Percentiles rank a stretch among this genome's conserved stretches.
These are phyloP conservation scores for Capreolus pygargus DNA, from an alignment of 2,113 vertebrate genomes.

Conservation along the genomic window DNA sequence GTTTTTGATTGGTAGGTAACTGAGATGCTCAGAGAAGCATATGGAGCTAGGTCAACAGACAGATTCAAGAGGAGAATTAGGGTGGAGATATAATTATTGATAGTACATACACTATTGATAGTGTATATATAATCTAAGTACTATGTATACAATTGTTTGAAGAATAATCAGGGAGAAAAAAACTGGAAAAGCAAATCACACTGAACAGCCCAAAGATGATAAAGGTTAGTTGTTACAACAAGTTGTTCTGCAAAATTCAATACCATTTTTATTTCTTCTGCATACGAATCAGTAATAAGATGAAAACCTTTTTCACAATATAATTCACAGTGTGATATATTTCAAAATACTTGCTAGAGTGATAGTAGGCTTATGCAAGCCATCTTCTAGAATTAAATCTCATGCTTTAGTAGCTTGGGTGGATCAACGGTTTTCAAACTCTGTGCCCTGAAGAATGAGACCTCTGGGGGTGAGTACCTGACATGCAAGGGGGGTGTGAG, in stretches of 20 bases:
- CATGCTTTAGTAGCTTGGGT: background rate
- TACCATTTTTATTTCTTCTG: background rate
- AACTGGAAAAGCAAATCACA: background rate
- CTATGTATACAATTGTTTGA: background rate
- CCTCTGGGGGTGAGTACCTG: background rate
- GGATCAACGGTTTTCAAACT: background rate
- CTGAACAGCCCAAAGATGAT: background rate
- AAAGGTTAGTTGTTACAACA: background rate
- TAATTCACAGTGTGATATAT: background rate
- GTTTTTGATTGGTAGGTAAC: background rate
- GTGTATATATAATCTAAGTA: background rate
- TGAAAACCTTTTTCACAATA: background rate
- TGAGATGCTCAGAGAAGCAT: background rate
- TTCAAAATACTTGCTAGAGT: background rate
- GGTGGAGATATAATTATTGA: background rate
- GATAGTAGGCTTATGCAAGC: background rate
- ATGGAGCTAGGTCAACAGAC: background rate
- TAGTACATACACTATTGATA: background rate
- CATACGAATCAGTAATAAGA: background rate
- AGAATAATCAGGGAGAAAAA: background rate
- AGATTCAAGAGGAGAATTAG: background rate
- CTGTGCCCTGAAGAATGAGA: background rate
- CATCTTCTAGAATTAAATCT: background rate
- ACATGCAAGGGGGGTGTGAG: background rate
- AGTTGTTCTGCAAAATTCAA: background rate